Evolutionary conservation across 2,888 invertebrate species (phyloP), one percentile per base, ranked within the genome.

Genomic region (Chironomus tentans): DNA sequence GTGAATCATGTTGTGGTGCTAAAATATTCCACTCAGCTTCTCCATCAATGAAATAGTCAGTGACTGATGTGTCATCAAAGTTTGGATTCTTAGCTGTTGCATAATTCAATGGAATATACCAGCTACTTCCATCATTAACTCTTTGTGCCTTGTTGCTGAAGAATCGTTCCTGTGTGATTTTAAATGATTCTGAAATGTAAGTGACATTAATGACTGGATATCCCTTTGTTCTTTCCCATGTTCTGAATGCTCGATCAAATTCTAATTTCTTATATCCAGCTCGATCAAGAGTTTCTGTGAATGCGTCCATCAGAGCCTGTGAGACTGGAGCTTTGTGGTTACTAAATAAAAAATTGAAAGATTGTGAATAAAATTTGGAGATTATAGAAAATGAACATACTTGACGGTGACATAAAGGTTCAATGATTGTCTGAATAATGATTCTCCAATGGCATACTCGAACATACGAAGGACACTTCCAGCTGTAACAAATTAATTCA

Each of bases 21-120:
- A 21, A 22, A 68, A 68, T 68, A n/a, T 15, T 5, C 15, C 46
- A 15, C 10, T 10, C 22, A 24, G 5, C 12, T 76, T 4, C 4
- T 50, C 21, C 22, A 50, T 62, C 28, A 13, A 50, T 21, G 62
- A 70, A 75, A 15, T 18, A 61, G n/a, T 22, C 22, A 12, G 62
- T 24, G 24, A 48, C n/a, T 2, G 13, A 18, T 46, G 74, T 38
- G 10, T 69, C 69, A 15, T 68, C 68, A 21, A 76, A 76, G 56
- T 68, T 38, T 12, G 76, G 56, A 46, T 69, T 69, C 3, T 18
- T 18, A 4, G 50, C 3, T 15, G 61, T 69, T 12, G 76, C 69
- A 24, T 28, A 76, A 22, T 69, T 76, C 5, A 76, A 28, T 69
- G 76, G 76, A 56, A 76, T 76, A 56, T 69, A 56, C 56, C 56